Base-by-base conservation (phyloP, 1,140 invertebrate genomes). In the Cepaea nemoralis region DNA sequence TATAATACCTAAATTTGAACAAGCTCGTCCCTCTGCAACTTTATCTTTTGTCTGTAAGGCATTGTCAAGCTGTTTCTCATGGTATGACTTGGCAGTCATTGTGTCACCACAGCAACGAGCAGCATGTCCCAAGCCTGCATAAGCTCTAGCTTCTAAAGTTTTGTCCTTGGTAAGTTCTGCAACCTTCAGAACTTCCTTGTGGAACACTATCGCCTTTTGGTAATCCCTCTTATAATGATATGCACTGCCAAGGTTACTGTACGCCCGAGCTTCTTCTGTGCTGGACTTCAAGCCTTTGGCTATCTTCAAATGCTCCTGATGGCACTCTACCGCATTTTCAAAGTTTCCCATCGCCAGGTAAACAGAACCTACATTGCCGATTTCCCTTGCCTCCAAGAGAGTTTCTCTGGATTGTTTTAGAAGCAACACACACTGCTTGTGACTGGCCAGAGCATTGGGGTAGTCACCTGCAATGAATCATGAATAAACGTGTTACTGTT, bases 311-410 rank as follows among this genome's bases (percentile, higher is more conserved):
- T 99, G 97, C 91, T 98, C 97, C n/a, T 96, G 96, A 89, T 99
- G 97, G 90, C 97, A 99, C 88, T 99, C 97, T 6, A 99, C 95
- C 6, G 97, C 97, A 55, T 95, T 96, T 88, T 97, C 96, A 89
- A 98, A 98, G 89, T 98, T 97, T 0, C 97, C 97, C 95, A 98
- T 97, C 0, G 97, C 97, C 81, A 98, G 92, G 91, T 98, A 98
- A 16, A 99, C 97, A 0, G 97, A 96, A 0, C 97, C 97, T 0
- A 99, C 97, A 88, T 98, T 98, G 24, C 97, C 97, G 80, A 98
- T 98, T 92, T 99, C 97, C 33, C 97, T 91, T 0, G 97, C 97
- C 88, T 98, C 97, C 8, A 81, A 63, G 24, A 98, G 92, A 42
- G 95, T 93, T 92, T 98, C 97, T 0, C 95, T 95, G 93, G 97